phyloP scores from a whole-genome alignment of 2,113 vertebrate species.

The Myocastor coypus region DNA sequence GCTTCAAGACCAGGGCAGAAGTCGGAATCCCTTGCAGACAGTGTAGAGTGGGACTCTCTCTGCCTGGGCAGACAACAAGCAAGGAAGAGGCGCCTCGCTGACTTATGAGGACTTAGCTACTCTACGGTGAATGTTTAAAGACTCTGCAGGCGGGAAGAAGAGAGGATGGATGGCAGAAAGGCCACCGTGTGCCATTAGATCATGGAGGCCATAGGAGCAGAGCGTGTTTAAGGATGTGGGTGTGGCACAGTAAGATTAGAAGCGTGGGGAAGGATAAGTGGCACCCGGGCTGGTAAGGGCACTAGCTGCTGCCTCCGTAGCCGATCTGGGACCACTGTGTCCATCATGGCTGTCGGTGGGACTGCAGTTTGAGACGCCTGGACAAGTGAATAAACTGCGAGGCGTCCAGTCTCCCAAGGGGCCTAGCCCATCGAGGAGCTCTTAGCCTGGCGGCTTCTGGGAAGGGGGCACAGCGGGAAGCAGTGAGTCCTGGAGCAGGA shows the following conservation, averaged over 20 bases:
- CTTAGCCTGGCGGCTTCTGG: not conserved
- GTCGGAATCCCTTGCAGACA: not conserved
- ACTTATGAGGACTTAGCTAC: not conserved
- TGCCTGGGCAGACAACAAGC: not conserved
- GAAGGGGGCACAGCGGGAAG: not conserved
- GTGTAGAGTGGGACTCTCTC: not conserved
- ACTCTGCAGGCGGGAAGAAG: not conserved
- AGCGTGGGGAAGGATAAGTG: no score
- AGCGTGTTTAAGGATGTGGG: no score
- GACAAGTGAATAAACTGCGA: not conserved
- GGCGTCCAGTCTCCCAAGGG: not conserved
- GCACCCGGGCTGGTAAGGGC: no score
- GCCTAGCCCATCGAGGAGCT: not conserved
- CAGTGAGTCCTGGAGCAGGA: not conserved
- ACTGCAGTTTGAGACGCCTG: not conserved
- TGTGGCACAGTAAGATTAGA: not conserved
- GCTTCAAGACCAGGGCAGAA: not conserved
- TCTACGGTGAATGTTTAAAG: not conserved
- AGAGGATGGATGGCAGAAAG: not conserved
- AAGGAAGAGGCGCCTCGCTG: not conserved
- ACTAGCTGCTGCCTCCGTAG: not conserved
- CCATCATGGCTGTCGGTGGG: not conserved
- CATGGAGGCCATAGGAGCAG: fast-evolving
- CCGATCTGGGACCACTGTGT: not conserved
- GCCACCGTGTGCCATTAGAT: fast-evolving